Conservation (phyloP, 1,140 invertebrate species). For the Eupristina koningsbergeri region DNA sequence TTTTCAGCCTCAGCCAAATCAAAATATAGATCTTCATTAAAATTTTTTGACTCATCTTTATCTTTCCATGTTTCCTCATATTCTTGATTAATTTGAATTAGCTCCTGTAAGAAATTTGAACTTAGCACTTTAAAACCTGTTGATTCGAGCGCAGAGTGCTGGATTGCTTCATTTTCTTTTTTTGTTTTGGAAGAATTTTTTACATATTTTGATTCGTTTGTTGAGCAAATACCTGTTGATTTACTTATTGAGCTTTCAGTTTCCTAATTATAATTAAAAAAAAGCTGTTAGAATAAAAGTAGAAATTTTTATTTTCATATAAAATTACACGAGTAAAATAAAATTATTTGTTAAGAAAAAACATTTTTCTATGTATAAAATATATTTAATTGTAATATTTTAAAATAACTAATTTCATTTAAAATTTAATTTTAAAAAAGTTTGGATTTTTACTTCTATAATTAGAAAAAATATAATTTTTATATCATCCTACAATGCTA, state of each 20-base stretch:
- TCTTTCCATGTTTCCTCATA: conserved; percentile 85
- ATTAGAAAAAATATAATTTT: too few relatives aligned
- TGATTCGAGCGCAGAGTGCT: conserved; percentile 76
- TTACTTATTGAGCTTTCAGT: conserved; percentile 85
- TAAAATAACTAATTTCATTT: too few relatives aligned
- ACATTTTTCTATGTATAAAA: too few relatives aligned
- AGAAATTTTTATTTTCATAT: too few relatives aligned
- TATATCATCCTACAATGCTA: too few relatives aligned
- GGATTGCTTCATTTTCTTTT: conserved; percentile 74
- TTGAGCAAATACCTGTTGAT: conserved; percentile 83
- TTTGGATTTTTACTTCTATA: too few relatives aligned
- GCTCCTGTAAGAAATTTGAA: conserved; percentile 73
- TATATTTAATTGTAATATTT: too few relatives aligned
- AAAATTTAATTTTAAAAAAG: too few relatives aligned
- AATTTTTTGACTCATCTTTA: conserved; percentile 83
- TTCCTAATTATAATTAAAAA: conserved; percentile 64
- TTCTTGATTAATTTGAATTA: conserved; percentile 71
- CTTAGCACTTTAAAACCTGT: conserved; percentile 72
- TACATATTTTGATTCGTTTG: conserved; percentile 83
- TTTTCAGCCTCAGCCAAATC: conserved; percentile 90
- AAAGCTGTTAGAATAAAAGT: background rate
- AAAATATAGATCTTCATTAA: conserved; percentile 81
- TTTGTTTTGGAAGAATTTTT: conserved; percentile 75
- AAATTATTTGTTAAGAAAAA: too few relatives aligned
- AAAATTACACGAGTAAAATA: too few relatives aligned